These are phyloP conservation scores for Caenorhabditis sp. DNA, from an alignment of 2,888 invertebrate genomes.

Conservation along the genomic window DNA sequence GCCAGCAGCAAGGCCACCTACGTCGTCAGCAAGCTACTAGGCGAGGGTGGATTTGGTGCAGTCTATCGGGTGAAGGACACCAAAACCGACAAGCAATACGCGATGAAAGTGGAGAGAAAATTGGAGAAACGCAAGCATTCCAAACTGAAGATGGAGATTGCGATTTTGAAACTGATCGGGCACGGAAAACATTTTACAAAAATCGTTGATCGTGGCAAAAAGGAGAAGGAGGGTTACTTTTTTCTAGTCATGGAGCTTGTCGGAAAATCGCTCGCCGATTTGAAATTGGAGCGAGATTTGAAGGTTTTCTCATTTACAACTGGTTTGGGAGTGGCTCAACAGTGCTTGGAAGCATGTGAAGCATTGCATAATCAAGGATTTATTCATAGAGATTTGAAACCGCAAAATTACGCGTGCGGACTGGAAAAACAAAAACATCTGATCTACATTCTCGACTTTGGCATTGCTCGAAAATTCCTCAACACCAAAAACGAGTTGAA, in stretches of 20 bases:
- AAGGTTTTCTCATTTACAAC: conserved; percentile 54
- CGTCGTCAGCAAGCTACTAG: conserved; percentile 50
- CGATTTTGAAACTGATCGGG: conserved; percentile 58
- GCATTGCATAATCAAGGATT: conserved; percentile 64
- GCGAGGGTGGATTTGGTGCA: conserved; percentile 64
- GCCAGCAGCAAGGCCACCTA: conserved; percentile 42
- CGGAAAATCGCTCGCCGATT: conserved; percentile 57
- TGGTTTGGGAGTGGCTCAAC: conserved; percentile 52
- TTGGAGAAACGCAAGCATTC: conserved; percentile 51
- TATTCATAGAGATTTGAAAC: conserved; percentile 65
- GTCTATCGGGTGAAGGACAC: conserved; percentile 42
- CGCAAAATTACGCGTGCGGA: conserved; percentile 63
- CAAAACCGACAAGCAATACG: conserved; percentile 44
- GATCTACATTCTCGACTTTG: conserved; percentile 66
- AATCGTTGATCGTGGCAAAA: conserved; percentile 60
- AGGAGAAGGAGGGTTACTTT: conserved; percentile 49
- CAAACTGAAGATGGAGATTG: conserved; percentile 67
- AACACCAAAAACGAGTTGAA: conserved; percentile 56
- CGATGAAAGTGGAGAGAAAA: conserved; percentile 66
- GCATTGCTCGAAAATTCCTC: conserved; percentile 58
- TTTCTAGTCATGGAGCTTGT: conserved; percentile 64
- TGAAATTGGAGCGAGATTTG: conserved; percentile 45
- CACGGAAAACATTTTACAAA: conserved; percentile 56
- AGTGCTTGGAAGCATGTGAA: conserved; percentile 64
- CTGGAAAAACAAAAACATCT: conserved; percentile 29